Evolutionary conservation across 2,888 invertebrate genomes (phyloP).

Genomic region (Drosophila sordidula): DNA sequence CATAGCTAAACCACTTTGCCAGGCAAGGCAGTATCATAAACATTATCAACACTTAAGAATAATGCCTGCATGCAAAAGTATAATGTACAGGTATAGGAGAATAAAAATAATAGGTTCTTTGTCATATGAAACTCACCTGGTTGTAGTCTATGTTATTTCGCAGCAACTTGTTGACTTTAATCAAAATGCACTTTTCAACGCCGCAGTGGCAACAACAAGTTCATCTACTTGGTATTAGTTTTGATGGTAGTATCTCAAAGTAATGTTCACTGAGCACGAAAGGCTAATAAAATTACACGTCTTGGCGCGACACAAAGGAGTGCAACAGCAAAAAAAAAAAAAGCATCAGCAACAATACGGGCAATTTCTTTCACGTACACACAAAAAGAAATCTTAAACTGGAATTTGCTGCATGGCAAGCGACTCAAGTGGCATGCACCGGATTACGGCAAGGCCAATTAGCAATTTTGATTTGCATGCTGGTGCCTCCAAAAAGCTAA

Average conservation of each 20-base stretch:
- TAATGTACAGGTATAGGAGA: slow-evolving; percentile 7
- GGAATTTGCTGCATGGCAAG: slow-evolving; percentile 17
- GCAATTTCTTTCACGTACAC: slow-evolving; percentile 32
- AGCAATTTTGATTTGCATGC: slow-evolving; percentile 27
- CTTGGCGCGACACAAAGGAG: slow-evolving; percentile 33
- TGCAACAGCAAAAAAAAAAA: slow-evolving; percentile 23
- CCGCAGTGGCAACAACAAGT: slow-evolving; percentile 33
- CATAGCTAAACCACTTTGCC: slow-evolving; percentile 15
- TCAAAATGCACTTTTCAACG: slow-evolving; percentile 66
- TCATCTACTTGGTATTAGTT: slow-evolving; percentile 56
- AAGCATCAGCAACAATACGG: slow-evolving; percentile 9
- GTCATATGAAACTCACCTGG: slow-evolving; percentile 64
- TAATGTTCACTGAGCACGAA: slow-evolving; percentile 63
- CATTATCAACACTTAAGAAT: slow-evolving; percentile 42
- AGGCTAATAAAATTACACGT: slow-evolving; percentile 50
- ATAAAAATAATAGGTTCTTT: slow-evolving; percentile 17
- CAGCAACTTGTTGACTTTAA: slow-evolving; percentile 80
- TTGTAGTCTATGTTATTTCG: slow-evolving; percentile 44
- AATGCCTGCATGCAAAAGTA: slow-evolving; percentile 26
- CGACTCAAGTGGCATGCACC: slow-evolving; percentile 29
- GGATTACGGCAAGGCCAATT: slow-evolving; percentile 27
- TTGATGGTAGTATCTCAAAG: slow-evolving; percentile 38
- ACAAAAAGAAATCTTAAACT: slow-evolving; percentile 23
- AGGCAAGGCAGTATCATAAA: slow-evolving; percentile 17
- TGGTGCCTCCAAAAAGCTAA: slow-evolving; percentile 8